Conservation (phyloP, 2,888 invertebrate species). For the Meiosimyza decipiens region DNA sequence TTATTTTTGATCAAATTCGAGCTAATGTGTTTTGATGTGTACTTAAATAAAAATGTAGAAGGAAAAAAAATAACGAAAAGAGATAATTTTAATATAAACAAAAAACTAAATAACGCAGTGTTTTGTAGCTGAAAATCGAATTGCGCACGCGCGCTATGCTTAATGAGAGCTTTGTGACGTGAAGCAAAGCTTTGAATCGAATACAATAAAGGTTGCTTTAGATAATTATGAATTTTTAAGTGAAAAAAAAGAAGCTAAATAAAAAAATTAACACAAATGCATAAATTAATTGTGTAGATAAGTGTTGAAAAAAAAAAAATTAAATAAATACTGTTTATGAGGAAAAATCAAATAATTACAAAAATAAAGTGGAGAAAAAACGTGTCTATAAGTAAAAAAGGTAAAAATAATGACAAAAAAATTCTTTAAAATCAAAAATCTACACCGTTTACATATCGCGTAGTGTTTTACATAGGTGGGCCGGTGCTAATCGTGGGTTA, state of each 20-base stretch:
- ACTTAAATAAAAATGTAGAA: not conserved
- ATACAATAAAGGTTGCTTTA: too few species aligned
- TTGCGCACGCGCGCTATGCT: too few species aligned
- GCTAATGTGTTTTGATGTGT: not conserved
- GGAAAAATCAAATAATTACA: not conserved
- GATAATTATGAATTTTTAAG: too few species aligned
- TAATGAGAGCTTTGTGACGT: too few species aligned
- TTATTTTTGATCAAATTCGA: too few species aligned
- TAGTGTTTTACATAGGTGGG: too few species aligned
- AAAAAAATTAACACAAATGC: not conserved
- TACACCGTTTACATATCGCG: slow-evolving; percentile 51
- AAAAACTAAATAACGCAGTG: not conserved
- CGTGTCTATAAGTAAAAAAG: slow-evolving; percentile 20
- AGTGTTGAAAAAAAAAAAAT: slow-evolving; percentile 6
- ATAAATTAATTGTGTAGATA: slow-evolving; percentile 14
- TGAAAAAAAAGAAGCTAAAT: too few species aligned
- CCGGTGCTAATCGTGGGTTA: too few species aligned
- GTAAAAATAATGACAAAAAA: slow-evolving; percentile 49
- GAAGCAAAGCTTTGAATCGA: too few species aligned
- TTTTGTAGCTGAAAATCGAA: not conserved
- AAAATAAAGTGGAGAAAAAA: not conserved
- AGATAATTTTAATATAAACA: not conserved
- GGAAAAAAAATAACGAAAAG: not conserved
- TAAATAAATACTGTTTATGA: slow-evolving; percentile 1
- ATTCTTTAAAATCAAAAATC: slow-evolving; percentile 36